Evolutionary conservation across 2,797 vertebrate species (phyloP).

Genomic region (Acrossocheilus wenchowensis): DNA sequence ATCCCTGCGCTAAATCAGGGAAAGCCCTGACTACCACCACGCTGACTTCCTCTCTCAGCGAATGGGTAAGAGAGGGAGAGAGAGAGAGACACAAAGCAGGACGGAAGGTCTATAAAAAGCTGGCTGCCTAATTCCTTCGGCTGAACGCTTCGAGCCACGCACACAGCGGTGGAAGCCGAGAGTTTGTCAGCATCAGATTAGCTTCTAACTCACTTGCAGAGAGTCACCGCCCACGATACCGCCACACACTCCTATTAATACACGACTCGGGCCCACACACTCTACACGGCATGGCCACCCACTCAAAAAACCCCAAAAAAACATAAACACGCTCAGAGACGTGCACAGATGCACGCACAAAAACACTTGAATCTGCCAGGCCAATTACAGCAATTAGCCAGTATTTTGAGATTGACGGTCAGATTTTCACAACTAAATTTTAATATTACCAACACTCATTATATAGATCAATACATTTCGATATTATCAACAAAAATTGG

Average conservation of each 20-base stretch:
- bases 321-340: neutral
- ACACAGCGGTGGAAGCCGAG: constrained; percentile 31
- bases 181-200: constrained; percentile 74
- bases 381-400: constrained; percentile 1
- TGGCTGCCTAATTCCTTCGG: constrained; percentile 59
- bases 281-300: constrained; percentile 19
- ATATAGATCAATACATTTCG: neutral
- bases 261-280: constrained; percentile 53
- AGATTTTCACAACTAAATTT: neutral
- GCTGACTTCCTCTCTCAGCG: constrained; percentile 60
- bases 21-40: constrained; percentile 73
- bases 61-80: neutral
- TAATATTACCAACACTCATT: neutral
- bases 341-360: neutral
- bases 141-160: constrained; percentile 22
- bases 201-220: constrained; percentile 73
- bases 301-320: neutral
- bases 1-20: constrained; percentile 72
- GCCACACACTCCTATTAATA: constrained; percentile 73
- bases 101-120: constrained; percentile 63
- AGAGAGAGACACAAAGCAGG: constrained; percentile 60
- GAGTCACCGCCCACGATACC: constrained; percentile 61
- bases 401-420: neutral
- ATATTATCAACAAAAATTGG: neutral
- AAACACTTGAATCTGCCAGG: neutral